Conservation (phyloP, 2,888 invertebrate species). For the Neoitamus cyanurus region DNA sequence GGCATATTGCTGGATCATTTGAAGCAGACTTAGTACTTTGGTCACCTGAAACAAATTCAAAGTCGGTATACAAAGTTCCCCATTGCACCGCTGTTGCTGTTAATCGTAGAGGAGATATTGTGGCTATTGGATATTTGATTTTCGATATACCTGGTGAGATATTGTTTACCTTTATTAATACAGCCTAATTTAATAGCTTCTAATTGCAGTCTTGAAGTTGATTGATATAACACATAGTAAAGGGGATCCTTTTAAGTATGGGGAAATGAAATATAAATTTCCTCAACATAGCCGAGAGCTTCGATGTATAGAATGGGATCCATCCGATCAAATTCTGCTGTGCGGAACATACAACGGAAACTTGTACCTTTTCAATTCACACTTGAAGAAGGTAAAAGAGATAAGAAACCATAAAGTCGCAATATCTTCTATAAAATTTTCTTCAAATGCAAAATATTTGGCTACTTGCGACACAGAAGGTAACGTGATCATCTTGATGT, state of each 20-base stretch:
- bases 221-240: constrained; percentile 53
- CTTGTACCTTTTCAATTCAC: constrained; percentile 57
- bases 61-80: constrained; percentile 59
- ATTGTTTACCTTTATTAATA: not conserved
- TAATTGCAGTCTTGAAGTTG: constrained; percentile 54
- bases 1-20: constrained; percentile 62
- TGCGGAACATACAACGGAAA: constrained; percentile 61
- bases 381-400: constrained; percentile 53
- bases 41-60: constrained; percentile 58
- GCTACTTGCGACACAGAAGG: constrained; percentile 61
- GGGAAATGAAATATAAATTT: not conserved
- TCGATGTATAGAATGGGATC: constrained; percentile 61
- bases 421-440: constrained; percentile 60
- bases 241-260: not conserved
- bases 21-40: constrained; percentile 62
- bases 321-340: constrained; percentile 56
- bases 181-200: not conserved
- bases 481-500: constrained; percentile 59
- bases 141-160: not conserved
- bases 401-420: constrained; percentile 56
- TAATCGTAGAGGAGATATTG: constrained; percentile 59
- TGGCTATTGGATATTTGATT: constrained; percentile 60
- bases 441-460: constrained; percentile 60
- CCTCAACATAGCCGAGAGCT: not conserved
- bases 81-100: constrained; percentile 58